Conservation (phyloP, 2,797 vertebrate species). For the Natrix natrix region DNA sequence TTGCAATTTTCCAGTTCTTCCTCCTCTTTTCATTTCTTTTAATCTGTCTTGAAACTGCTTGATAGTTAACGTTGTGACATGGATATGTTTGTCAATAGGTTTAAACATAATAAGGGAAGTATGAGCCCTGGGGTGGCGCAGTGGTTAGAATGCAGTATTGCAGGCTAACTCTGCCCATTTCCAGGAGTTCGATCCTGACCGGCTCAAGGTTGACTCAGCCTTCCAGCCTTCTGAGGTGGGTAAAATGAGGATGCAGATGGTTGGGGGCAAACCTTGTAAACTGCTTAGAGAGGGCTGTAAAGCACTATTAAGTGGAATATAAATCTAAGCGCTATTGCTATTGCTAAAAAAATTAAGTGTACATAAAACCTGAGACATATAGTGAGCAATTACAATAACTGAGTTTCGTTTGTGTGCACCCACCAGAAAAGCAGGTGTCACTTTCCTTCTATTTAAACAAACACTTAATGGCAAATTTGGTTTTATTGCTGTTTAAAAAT, state of each 20-base stretch:
- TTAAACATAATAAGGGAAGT: background rate
- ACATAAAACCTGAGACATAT: background rate
- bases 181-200: background rate
- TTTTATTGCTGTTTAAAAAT: background rate
- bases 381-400: background rate
- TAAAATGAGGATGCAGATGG: background rate
- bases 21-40: background rate
- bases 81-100: background rate
- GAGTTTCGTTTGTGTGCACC: background rate
- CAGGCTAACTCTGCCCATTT: background rate
- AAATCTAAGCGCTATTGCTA: background rate
- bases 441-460: background rate
- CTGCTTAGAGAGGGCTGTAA: background rate
- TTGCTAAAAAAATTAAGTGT: background rate
- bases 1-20: background rate
- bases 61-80: background rate
- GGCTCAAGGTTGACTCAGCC: background rate
- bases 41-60: background rate
- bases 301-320: background rate
- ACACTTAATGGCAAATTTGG: background rate
- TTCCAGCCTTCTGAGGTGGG: background rate
- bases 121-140: background rate
- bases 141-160: background rate
- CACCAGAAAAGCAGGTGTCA: background rate
- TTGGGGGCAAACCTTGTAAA: background rate